Evolutionary conservation across 1,140 invertebrate species (phyloP), one percentile per base, ranked within the genome.

Genomic region (Lordiphosa mommai): DNA sequence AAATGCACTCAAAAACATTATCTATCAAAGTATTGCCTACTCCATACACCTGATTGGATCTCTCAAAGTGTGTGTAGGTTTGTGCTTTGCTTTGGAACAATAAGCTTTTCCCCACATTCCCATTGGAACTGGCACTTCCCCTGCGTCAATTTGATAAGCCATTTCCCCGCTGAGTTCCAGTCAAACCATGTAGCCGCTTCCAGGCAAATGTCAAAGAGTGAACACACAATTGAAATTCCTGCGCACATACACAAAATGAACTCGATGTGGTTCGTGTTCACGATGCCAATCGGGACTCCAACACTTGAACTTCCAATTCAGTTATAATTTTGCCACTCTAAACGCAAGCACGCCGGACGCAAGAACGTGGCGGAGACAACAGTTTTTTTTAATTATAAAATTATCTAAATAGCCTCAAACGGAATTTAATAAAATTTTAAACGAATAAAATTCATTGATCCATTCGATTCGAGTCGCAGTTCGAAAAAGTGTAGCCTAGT

Each of bases 231-330:
- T 27, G 8, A 49, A 76, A 72, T 82, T 77, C 77, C 77, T 77
- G 72, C 58, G 67, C 72, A 77, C 56, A 58, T 69, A 55, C 37
- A 58, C 52, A 77, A 51, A 82, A 84, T 80, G 76, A 80, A 80
- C 66, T 30, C 61, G 32, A n/a, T 38, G 46, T 40, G 52, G 36
- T 55, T 59, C 63, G 46, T 61, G 52, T 32, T 52, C 43, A 61
- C 13, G 32, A 16, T 34, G 55, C 13, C 32, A 23, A 46, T 74
- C 71, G 60, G 68, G 76, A 74, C 76, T 80, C 76, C 76, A 80
- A 40, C 80, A 82, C 77, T 84, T 77, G 68, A 85, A 85, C 61
- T 86, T 86, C 84, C 84, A 86, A 85, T 66, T 87, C 77, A 87
- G 84, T 87, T 87, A 87, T 68, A 65, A 85, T 80, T 72, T 80